Conservation (phyloP, 2,797 vertebrate genomes). For the Gallinago nigripennis region DNA sequence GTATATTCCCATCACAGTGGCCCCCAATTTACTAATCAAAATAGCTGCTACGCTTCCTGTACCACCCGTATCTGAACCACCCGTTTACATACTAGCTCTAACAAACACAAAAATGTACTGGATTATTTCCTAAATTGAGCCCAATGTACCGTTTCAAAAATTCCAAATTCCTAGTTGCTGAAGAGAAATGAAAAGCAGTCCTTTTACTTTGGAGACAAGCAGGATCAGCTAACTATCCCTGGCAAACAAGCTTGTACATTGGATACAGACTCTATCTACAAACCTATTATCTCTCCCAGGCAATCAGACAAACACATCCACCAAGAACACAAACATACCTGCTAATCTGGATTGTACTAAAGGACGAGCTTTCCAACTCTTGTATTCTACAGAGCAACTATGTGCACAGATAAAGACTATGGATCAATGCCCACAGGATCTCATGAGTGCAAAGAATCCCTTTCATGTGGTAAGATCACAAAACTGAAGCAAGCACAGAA, state of each 20-base stretch:
- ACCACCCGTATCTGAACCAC: not conserved
- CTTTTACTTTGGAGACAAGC: constrained; percentile 3
- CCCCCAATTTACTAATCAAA: not conserved
- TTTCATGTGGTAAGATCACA: constrained; percentile 59
- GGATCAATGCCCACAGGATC: constrained; percentile 35
- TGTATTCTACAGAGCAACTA: constrained; percentile 1
- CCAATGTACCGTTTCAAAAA: not conserved
- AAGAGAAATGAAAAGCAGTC: not conserved
- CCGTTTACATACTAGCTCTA: not conserved
- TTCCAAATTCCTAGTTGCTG: not conserved
- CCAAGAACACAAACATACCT: constrained; percentile 52
- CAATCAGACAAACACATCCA: constrained; percentile 30
- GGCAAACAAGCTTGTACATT: not conserved
- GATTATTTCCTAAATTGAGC: not conserved
- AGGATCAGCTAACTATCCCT: not conserved
- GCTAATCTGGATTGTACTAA: constrained; percentile 38
- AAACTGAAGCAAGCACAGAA: not conserved
- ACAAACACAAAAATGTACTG: not conserved
- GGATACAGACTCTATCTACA: constrained; percentile 3
- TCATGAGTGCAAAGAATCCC: constrained; percentile 44
- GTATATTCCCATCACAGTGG: not conserved
- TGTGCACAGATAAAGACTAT: constrained; percentile 28
- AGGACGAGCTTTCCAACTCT: constrained; percentile 23
- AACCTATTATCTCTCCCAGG: constrained; percentile 1
- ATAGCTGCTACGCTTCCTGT: not conserved